A percentile compares a stretch with the other conserved stretches of the same genome.
These are phyloP conservation scores for Cacoxenus indagator DNA, from an alignment of 2,888 invertebrate species.

Conservation along the genomic window DNA sequence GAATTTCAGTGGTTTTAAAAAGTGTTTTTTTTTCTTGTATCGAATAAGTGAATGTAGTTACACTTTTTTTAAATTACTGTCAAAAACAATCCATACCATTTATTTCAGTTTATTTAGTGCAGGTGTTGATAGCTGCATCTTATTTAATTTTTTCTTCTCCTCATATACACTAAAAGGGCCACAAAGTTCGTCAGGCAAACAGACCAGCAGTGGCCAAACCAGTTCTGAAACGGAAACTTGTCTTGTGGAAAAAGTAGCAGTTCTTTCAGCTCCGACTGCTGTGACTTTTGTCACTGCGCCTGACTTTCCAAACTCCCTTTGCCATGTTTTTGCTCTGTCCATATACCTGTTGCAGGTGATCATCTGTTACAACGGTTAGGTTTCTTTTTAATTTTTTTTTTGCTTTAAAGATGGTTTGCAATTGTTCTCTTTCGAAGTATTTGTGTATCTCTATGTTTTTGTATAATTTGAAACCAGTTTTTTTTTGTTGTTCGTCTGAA, in stretches of 20 bases:
- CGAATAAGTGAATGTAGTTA: no score
- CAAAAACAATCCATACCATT: no score
- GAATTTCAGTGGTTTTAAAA: no score
- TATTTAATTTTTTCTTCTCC: background rate
- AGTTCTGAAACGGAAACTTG: conserved; percentile 2
- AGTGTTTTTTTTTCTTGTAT: no score
- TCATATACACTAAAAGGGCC: background rate
- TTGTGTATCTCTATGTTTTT: background rate
- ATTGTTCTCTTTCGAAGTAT: background rate
- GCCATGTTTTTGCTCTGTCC: no score
- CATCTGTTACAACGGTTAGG: conserved; percentile 8
- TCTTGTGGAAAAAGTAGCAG: conserved; percentile 6
- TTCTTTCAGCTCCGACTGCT: background rate
- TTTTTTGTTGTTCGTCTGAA: background rate
- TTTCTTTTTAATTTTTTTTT: background rate
- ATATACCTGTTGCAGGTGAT: conserved; percentile 13
- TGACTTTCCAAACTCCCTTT: no score
- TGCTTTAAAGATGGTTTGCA: background rate
- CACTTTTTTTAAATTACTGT: no score
- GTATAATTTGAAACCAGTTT: conserved; percentile 11
- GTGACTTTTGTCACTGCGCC: background rate
- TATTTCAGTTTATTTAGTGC: no score
- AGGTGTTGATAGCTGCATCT: no score
- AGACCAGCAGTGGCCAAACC: background rate
- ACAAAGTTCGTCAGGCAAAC: background rate